Conservation (phyloP, 2,888 invertebrate genomes). For the Cristatella mucedo region DNA sequence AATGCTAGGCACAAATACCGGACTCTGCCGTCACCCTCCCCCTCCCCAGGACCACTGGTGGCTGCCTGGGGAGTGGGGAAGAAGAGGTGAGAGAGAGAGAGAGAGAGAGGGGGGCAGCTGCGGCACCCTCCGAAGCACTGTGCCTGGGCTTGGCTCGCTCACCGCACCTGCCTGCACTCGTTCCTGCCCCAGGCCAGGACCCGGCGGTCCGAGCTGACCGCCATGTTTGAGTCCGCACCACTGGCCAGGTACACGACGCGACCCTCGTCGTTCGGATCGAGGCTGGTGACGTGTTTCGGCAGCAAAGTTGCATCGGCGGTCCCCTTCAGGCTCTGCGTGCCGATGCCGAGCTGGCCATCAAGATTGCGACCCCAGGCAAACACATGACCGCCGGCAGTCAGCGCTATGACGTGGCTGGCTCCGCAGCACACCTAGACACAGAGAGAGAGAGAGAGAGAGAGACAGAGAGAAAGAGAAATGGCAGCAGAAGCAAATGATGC, state of each 20-base stretch:
- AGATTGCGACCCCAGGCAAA: constrained; percentile 76
- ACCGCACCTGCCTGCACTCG: constrained; percentile 47
- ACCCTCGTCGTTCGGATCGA: constrained; percentile 21
- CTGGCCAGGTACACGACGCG: constrained; percentile 44
- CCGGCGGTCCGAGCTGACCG: constrained; percentile 47
- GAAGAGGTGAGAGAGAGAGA: no score
- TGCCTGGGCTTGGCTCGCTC: background rate
- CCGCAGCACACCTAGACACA: constrained; percentile 43
- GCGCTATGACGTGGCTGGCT: constrained; percentile 62
- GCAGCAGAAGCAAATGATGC: no score
- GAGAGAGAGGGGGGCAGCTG: no score
- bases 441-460: background rate
- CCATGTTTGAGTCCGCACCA: constrained; percentile 62
- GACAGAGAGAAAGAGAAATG: background rate
- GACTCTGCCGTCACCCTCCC: no score
- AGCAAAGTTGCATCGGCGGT: background rate
- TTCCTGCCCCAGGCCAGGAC: constrained; percentile 62
- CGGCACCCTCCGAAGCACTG: no score
- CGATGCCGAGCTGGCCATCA: constrained; percentile 71
- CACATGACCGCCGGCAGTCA: constrained; percentile 54
- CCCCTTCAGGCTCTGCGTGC: constrained; percentile 30
- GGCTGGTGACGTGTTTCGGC: constrained; percentile 12
- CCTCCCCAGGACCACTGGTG: no score
- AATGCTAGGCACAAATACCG: no score
- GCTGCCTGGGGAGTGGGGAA: no score